phyloP scores from a whole-genome alignment of 2,888 invertebrate species.

The Dryadula phaetusa region DNA sequence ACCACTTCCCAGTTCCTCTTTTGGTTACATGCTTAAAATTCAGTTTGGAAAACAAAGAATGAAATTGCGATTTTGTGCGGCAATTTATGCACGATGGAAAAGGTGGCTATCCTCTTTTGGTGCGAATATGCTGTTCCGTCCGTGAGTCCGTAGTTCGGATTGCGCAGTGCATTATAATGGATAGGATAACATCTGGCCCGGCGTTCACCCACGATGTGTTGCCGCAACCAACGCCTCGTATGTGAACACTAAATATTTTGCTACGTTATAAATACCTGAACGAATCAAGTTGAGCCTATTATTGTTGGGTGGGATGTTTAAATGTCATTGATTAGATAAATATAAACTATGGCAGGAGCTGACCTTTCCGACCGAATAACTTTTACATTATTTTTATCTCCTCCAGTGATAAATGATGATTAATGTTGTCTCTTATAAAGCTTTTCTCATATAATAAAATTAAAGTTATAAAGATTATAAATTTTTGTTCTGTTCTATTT shows the following conservation, averaged over 20 bases:
- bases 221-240: slow-evolving; percentile 32
- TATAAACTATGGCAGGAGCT: slow-evolving; percentile 43
- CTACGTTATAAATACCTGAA: slow-evolving; percentile 32
- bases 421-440: slow-evolving; percentile 22
- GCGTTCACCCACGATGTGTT: slow-evolving; percentile 39
- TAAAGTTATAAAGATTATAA: not conserved
- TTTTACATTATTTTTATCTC: slow-evolving; percentile 42
- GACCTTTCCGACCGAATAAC: slow-evolving; percentile 45
- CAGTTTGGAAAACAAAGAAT: slow-evolving; percentile 54
- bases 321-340: slow-evolving; percentile 47
- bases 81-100: slow-evolving; percentile 28
- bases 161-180: slow-evolving; percentile 66
- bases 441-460: slow-evolving; percentile 15
- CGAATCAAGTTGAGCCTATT: slow-evolving; percentile 27
- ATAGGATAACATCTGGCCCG: slow-evolving; percentile 73
- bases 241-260: slow-evolving; percentile 37
- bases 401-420: slow-evolving; percentile 38
- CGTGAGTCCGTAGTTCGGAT: slow-evolving; percentile 47
- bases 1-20: slow-evolving; percentile 55
- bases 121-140: slow-evolving; percentile 35
- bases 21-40: slow-evolving; percentile 56
- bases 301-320: slow-evolving; percentile 41
- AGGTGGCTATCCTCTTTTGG: slow-evolving; percentile 41
- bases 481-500: not conserved
- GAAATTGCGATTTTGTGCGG: slow-evolving; percentile 56